These are phyloP conservation scores for Lasiommata megera DNA, from an alignment of 2,888 invertebrate genomes.

Conservation along the genomic window DNA sequence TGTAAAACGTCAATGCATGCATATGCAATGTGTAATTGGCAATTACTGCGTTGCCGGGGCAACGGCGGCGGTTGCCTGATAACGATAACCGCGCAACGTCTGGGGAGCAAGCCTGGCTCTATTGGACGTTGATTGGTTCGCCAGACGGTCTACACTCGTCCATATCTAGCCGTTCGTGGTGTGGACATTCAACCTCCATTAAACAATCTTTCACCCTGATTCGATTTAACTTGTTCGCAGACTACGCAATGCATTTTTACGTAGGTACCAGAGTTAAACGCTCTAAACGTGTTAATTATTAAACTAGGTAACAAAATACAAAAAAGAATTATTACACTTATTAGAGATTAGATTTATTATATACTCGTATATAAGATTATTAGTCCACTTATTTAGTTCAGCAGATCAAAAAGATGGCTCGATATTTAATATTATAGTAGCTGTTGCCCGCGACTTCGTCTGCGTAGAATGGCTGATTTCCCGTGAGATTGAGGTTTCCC, in stretches of 20 bases:
- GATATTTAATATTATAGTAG: too few species aligned
- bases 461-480: too few species aligned
- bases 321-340: too few species aligned
- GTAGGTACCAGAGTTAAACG: too few species aligned
- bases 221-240: background rate
- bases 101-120: slow-evolving; percentile 56
- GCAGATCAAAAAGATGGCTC: too few species aligned
- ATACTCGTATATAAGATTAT: too few species aligned
- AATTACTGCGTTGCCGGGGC: slow-evolving; percentile 59
- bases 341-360: too few species aligned
- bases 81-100: slow-evolving; percentile 55
- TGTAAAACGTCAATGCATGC: slow-evolving; percentile 13
- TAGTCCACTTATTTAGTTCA: too few species aligned
- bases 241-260: background rate
- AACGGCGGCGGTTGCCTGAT: slow-evolving; percentile 50
- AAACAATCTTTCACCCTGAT: background rate
- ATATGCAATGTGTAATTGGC: slow-evolving; percentile 58
- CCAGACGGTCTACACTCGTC: slow-evolving; percentile 57
- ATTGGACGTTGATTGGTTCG: slow-evolving; percentile 66
- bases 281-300: too few species aligned
- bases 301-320: too few species aligned
- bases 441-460: too few species aligned
- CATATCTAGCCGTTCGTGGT: slow-evolving; percentile 39
- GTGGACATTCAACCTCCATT: background rate
- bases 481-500: too few species aligned